phyloP scores from a whole-genome alignment of 2,797 vertebrate species.

The Tokudaia tokunoshimensis region DNA sequence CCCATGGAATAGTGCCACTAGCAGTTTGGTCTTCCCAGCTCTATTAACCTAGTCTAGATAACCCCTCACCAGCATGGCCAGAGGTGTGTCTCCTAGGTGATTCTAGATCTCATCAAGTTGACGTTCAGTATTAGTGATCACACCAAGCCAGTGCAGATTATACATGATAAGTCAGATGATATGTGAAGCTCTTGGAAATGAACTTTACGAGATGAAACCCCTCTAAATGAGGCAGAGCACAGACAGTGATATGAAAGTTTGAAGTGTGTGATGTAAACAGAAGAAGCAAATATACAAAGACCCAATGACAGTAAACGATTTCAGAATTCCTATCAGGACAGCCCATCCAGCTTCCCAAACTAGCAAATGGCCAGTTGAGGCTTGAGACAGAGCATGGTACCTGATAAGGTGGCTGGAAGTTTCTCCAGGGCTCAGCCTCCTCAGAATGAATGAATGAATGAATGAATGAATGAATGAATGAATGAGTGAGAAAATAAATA shows the following conservation, averaged over 20 bases:
- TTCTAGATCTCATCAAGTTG: not conserved
- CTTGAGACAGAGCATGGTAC: not conserved
- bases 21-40: not conserved
- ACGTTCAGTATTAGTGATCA: not conserved
- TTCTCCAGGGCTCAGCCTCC: not conserved
- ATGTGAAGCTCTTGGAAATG: not conserved
- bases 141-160: not conserved
- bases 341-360: not conserved
- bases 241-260: not conserved
- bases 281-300: conserved; percentile 5
- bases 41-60: not conserved
- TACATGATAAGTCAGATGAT: not conserved
- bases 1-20: not conserved
- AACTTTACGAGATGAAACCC: not conserved
- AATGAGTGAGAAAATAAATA: not conserved
- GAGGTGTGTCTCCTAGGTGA: not conserved
- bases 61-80: not conserved
- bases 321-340: not conserved
- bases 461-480: not conserved
- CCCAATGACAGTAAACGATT: not conserved
- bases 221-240: not conserved
- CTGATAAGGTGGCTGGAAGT: not conserved
- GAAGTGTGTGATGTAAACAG: not conserved
- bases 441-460: not conserved
- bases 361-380: not conserved